These are phyloP conservation scores for Amiota minor DNA, from an alignment of 2,888 invertebrate genomes.

Conservation along the genomic window DNA sequence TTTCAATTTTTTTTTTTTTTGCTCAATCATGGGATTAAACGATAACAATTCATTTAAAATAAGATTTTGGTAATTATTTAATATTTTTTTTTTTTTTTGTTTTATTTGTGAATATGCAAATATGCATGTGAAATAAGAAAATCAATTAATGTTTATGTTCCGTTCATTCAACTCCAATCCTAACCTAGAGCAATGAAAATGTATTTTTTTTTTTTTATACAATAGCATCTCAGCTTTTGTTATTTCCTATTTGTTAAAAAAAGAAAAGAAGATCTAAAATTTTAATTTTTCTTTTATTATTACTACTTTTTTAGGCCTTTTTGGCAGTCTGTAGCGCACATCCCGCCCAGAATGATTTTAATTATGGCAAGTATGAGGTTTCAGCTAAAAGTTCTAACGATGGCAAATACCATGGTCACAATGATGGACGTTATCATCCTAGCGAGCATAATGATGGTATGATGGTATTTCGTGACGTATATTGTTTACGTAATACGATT, in stretches of 20 bases:
- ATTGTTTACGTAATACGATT: slow-evolving; percentile 19
- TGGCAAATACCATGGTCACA: slow-evolving; percentile 62
- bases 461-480: slow-evolving; percentile 65
- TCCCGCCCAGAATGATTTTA: slow-evolving; percentile 50
- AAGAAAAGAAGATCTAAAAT: background rate
- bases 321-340: slow-evolving; percentile 61
- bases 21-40: no score
- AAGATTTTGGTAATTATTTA: no score
- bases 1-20: no score
- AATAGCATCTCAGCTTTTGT: no score
- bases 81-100: slow-evolving; percentile 5
- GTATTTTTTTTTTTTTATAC: no score
- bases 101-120: background rate
- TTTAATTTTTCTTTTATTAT: slow-evolving; percentile 25
- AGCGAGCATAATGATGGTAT: slow-evolving; percentile 62
- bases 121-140: no score
- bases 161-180: no score
- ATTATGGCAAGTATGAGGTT: slow-evolving; percentile 70
- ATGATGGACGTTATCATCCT: slow-evolving; percentile 65
- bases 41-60: no score
- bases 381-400: slow-evolving; percentile 56
- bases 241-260: background rate
- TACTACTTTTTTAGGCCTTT: slow-evolving; percentile 52
- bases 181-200: no score
- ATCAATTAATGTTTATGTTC: no score